Evolutionary conservation across 2,888 invertebrate species (phyloP), one percentile per base, ranked within the genome.

Genomic region (Cataglyphis cursor): DNA sequence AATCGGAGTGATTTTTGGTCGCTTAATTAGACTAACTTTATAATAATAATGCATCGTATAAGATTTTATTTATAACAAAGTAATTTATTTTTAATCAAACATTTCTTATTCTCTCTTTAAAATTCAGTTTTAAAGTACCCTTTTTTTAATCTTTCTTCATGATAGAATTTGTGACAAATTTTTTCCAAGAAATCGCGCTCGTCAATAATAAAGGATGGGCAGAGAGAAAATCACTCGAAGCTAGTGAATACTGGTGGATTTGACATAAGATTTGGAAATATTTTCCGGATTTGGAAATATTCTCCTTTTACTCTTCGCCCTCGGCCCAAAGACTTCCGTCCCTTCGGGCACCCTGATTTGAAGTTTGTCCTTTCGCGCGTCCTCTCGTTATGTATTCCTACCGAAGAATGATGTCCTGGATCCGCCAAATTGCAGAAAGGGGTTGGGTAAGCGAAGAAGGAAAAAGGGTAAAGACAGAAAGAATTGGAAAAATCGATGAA

Each of bases 371-470:
- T 80, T 57, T 48, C 70, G 84, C 87, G 90, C 72, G 85, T 83
- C 87, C 84, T 82, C 85, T 90, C 85, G 87, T 90, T 90, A 90
- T 76, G 78, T 87, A 90, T 90, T 90, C 85, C 61, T 57, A 81
- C 61, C 66, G 86, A 88, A 86, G 82, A 85, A 68, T 80, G 76
- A 51, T 81, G 80, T 68, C 61, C 81, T 62, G 83, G 64, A 88
- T 82, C 85, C 86, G 81, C 80, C 81, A 75, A 82, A 76, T 83
- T 75, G 76, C 72, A 84, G 65, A 74, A 81, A 48, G 68, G 48
- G 35, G 12, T 18, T 57, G 72, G 72, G 57, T 38, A 57, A 57
- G 38, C 35, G 57, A 72, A 57, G 28, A 38, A 57, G 38, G 6
- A 21, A 44, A 48, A 18, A 73, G 59, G 59, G 24, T 51, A 74